Evolutionary conservation across 2,113 vertebrate species (phyloP), one percentile per base, ranked within the genome.

Genomic region (Conger conger): DNA sequence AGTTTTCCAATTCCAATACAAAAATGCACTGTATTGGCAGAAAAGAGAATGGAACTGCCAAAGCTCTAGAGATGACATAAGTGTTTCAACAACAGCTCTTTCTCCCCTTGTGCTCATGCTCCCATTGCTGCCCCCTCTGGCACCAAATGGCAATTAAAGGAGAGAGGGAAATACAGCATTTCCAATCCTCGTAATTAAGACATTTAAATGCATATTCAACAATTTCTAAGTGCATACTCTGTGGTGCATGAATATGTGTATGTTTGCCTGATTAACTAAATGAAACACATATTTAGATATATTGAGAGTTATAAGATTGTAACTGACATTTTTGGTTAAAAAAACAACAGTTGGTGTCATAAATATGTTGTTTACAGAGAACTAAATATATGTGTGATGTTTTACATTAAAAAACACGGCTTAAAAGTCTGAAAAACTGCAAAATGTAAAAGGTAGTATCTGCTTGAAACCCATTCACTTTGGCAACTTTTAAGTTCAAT

Each of bases 11-110:
- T 82, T n/a, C 33, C 27, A 38, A 86, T 50, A 80, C 81, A 83
- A 80, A 86, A 68, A 50, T 42, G 36, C 82, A 83, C 82, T 86
- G 57, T 73, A 42, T 37, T 63, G 79, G 78, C 60, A 78, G 18
- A 76, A 73, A n/a, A 57, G 38, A 17, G 11, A 76, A 83, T 30
- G 27, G 9, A 33, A 1, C 42, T 36, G 30, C 42, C 20, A 63
- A 82, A 77, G 53, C 80, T 63, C 33, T 77, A 13, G 63, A 86
- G 38, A 80, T 76, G 15, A 68, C 27, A 80, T 77, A 85, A 37
- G 36, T 68, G 81, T 83, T 68, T n/a, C 53, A 35, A 84, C 83
- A 84, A 78, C 76, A 78, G 76, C 11, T 53, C 79, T 50, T 27
- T 79, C 54, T 35, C 50, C 16, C 7, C 79, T 76, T 18, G 0